Percentiles rank a stretch among this genome's conserved stretches.
Conservation (phyloP, 2,888 invertebrate species). For the Chydorus sphaericus region DNA sequence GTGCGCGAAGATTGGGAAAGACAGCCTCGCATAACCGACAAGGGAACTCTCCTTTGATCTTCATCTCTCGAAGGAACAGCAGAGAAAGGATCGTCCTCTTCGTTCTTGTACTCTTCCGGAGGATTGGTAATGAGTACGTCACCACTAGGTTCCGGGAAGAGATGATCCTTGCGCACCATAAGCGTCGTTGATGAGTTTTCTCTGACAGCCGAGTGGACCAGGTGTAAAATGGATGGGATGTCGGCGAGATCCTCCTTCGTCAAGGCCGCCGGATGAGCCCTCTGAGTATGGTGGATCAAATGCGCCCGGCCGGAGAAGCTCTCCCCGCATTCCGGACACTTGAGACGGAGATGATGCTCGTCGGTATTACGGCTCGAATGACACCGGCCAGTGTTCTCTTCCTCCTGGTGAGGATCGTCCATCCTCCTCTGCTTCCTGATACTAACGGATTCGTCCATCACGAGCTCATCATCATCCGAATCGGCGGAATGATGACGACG, state of each 20-base stretch:
- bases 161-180: constrained; percentile 9
- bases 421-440: too few relatives aligned
- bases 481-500: too few relatives aligned
- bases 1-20: constrained; percentile 72
- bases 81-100: constrained; percentile 67
- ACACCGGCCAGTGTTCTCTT: too few relatives aligned
- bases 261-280: constrained; percentile 46
- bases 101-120: constrained; percentile 37
- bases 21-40: constrained; percentile 76
- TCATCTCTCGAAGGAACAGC: constrained; percentile 79
- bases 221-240: constrained; percentile 53
- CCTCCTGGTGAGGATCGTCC: too few relatives aligned
- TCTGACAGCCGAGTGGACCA: constrained; percentile 36
- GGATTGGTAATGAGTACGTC: constrained; percentile 1
- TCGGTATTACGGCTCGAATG: not conserved
- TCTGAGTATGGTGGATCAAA: constrained; percentile 48
- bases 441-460: too few relatives aligned
- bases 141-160: not conserved
- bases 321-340: constrained; percentile 48
- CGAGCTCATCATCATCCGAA: too few relatives aligned
- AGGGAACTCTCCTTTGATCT: constrained; percentile 73
- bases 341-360: constrained; percentile 12
- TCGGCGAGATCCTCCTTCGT: constrained; percentile 57
- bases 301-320: constrained; percentile 43
- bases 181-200: constrained; percentile 6